These are phyloP conservation scores for Danio albolineatus DNA, from an alignment of 2,797 vertebrate genomes.

Conservation along the genomic window DNA sequence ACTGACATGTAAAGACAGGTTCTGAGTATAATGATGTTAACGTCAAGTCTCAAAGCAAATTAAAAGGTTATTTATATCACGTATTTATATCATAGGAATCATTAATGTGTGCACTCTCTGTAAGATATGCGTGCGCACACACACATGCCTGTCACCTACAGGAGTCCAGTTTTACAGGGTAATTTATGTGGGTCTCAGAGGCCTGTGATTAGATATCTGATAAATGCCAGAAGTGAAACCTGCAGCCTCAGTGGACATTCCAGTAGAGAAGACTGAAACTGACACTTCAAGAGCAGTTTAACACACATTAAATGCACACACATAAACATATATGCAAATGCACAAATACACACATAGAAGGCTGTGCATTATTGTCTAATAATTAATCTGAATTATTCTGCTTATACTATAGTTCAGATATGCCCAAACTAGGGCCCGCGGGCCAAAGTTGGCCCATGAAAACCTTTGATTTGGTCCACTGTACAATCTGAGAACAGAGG, in stretches of 20 bases:
- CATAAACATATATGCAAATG: too few relatives aligned
- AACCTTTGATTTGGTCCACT: too few relatives aligned
- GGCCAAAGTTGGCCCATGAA: too few relatives aligned
- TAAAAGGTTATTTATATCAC: neutral
- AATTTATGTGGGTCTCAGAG: conserved; percentile 69
- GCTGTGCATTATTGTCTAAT: too few relatives aligned
- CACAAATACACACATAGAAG: too few relatives aligned
- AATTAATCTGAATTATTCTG: too few relatives aligned
- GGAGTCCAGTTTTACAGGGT: conserved; percentile 71
- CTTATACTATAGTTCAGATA: too few relatives aligned
- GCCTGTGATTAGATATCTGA: conserved; percentile 75
- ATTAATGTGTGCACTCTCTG: neutral
- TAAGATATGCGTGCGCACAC: too few relatives aligned
- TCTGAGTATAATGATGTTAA: neutral
- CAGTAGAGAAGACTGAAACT: conserved; percentile 63
- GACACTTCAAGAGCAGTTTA: conserved; percentile 50
- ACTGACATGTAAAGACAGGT: neutral
- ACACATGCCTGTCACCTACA: conserved; percentile 54
- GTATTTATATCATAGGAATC: conserved; percentile 6
- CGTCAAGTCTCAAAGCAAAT: neutral
- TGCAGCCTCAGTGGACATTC: conserved; percentile 69
- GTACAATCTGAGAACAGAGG: too few relatives aligned
- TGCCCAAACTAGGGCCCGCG: too few relatives aligned
- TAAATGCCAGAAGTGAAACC: conserved; percentile 76
- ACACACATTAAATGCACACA: too few relatives aligned